These are phyloP conservation scores for Dendrolimus kikuchii DNA, from an alignment of 1,140 invertebrate species.

Conservation along the genomic window DNA sequence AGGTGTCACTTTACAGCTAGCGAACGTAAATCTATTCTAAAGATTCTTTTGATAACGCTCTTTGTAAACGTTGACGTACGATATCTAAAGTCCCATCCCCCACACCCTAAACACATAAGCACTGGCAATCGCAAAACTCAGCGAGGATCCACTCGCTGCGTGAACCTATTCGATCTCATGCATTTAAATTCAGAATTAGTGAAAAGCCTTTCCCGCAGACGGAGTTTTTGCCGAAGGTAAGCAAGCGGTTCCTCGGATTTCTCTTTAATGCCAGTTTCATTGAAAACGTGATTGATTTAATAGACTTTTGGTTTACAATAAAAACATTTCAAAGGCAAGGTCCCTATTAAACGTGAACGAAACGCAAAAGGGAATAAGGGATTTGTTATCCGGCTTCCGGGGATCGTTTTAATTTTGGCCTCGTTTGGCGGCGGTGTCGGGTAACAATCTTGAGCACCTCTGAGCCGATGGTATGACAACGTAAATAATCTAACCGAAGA, in stretches of 20 bases:
- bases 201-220: conserved; percentile 49
- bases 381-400: not conserved
- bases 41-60: conserved; percentile 29
- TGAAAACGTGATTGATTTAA: conserved; percentile 58
- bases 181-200: conserved; percentile 70
- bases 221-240: conserved; percentile 51
- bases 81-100: conserved; percentile 31
- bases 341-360: conserved; percentile 1
- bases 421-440: too few relatives aligned
- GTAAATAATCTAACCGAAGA: conserved; percentile 59
- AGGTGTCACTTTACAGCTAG: not conserved
- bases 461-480: conserved; percentile 34
- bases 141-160: conserved; percentile 37
- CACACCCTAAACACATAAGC: conserved; percentile 47
- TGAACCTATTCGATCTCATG: conserved; percentile 65
- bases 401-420: too few relatives aligned
- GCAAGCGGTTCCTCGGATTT: conserved; percentile 46
- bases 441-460: conserved; percentile 24
- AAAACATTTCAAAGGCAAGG: conserved; percentile 17
- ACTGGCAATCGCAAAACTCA: conserved; percentile 44
- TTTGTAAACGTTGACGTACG: conserved; percentile 28
- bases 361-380: conserved; percentile 1
- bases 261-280: conserved; percentile 41
- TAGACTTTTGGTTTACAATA: conserved; percentile 24
- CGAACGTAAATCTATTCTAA: conserved; percentile 26